Base-by-base conservation (phyloP, 2,113 vertebrate species). In the Myrmophylax atrothorax region DNA sequence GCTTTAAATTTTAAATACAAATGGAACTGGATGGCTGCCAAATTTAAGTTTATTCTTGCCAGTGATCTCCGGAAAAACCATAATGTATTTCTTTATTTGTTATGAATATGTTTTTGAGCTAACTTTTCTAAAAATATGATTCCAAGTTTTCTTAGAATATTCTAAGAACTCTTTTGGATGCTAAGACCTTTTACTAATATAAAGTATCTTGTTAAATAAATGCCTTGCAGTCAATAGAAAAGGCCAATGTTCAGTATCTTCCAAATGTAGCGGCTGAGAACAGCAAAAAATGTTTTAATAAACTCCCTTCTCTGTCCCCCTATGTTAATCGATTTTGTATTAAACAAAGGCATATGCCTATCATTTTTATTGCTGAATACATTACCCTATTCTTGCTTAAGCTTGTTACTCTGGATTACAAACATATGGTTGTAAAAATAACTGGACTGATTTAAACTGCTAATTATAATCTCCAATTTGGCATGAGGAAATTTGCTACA, bases 401-500 rank as follows among this genome's bases (percentile, higher is more conserved):
- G 68, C 85, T 62, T 29, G 81, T 88, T 94, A 59, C 47, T 86
- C 15, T 46, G 59, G 35, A 87, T 90, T 91, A 79, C 52, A 87
- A 87, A 90, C 37, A 80, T 24, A 69, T 1, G 24, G 35, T 76
- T 77, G 80, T 53, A 95, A 92, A 97, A 92, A 76, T 70, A 90
- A 93, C 62, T 69, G 67, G 70, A 63, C 72, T 47, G 64, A 95
- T 83, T 50, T 40, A 92, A 90, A 68, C 28, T 60, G 42, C 63
- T 91, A 89, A 95, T 95, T 87, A 81, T 87, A 74, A 95, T 94
- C 72, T 94, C 38, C 1, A 4, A 33, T 86, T 78, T 40, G 70
- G 47, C 68, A 86, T 73, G 87, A 94, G 49, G 62, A 93, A 95
- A 80, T 88, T 74, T 93, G 72, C 75, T 86, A 42, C 66, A 90